Evolutionary conservation across 1,140 invertebrate species (phyloP).

Genomic region (Nymphalis io): DNA sequence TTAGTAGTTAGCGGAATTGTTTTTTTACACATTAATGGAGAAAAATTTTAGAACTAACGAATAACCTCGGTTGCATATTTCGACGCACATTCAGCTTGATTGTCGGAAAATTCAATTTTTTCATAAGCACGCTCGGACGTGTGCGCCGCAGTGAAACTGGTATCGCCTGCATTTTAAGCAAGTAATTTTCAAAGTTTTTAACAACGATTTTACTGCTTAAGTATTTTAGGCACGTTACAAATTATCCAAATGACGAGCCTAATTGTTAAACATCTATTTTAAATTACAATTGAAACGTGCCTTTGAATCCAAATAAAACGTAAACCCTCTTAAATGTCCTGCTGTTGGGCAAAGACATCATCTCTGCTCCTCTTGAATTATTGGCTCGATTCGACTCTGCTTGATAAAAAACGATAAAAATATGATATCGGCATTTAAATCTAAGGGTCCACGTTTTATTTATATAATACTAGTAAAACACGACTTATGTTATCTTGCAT

Average conservation of each 20-base stretch:
- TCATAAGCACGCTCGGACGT: slow-evolving; percentile 5
- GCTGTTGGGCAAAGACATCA: not conserved
- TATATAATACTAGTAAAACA: too few species aligned
- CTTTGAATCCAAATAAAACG: too few species aligned
- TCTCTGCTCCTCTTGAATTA: not conserved
- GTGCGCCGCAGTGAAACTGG: slow-evolving; percentile 1
- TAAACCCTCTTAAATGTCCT: too few species aligned
- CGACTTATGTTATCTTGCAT: too few species aligned
- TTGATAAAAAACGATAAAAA: too few species aligned
- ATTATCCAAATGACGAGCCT: not conserved
- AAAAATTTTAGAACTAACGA: not conserved
- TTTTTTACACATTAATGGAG: slow-evolving; percentile 20
- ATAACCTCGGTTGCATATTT: slow-evolving; percentile 9
- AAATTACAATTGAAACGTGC: too few species aligned
- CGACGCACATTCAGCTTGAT: slow-evolving; percentile 2
- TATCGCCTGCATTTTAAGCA: slow-evolving; percentile 6
- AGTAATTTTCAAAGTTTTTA: slow-evolving; percentile 3
- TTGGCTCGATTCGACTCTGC: too few species aligned
- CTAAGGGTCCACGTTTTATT: too few species aligned
- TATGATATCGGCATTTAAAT: too few species aligned
- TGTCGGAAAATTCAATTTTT: slow-evolving; percentile 7
- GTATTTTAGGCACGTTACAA: not conserved
- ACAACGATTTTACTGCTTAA: not conserved
- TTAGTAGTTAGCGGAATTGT: slow-evolving; percentile 35
- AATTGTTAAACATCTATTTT: too few species aligned